phyloP scores from a whole-genome alignment of 2,113 vertebrate genomes.

The Varanus salvator region DNA sequence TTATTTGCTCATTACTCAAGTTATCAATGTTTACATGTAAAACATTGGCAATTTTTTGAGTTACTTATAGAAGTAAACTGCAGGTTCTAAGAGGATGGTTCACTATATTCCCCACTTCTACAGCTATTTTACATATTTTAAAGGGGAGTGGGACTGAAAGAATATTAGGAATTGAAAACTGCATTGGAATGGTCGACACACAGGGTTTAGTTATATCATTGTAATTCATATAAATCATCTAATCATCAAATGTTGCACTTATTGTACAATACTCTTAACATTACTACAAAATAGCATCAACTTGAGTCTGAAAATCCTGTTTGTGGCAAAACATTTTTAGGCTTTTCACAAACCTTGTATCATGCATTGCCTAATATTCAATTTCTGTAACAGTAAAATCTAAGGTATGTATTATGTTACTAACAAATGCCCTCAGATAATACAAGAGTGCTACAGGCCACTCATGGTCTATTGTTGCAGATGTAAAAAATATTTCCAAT shows the following conservation, averaged over 20 bases:
- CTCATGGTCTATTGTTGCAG: background rate
- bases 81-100: background rate
- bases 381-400: background rate
- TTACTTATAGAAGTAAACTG: constrained; percentile 23
- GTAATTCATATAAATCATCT: background rate
- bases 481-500: background rate
- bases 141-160: background rate
- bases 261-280: background rate
- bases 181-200: background rate
- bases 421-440: background rate
- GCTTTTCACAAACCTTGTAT: background rate
- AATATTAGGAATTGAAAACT: background rate
- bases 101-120: background rate
- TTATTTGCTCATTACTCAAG: rapidly evolving
- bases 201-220: rapidly evolving
- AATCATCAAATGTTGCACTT: background rate
- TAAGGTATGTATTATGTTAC: background rate
- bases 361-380: background rate
- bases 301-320: background rate
- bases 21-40: background rate
- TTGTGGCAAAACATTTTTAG: background rate
- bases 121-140: background rate
- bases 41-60: constrained; percentile 5
- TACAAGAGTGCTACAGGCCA: background rate
- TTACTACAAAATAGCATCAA: background rate